Evolutionary conservation across 2,113 vertebrate species (phyloP).

Genomic region (Anarrhichthys ocellatus): DNA sequence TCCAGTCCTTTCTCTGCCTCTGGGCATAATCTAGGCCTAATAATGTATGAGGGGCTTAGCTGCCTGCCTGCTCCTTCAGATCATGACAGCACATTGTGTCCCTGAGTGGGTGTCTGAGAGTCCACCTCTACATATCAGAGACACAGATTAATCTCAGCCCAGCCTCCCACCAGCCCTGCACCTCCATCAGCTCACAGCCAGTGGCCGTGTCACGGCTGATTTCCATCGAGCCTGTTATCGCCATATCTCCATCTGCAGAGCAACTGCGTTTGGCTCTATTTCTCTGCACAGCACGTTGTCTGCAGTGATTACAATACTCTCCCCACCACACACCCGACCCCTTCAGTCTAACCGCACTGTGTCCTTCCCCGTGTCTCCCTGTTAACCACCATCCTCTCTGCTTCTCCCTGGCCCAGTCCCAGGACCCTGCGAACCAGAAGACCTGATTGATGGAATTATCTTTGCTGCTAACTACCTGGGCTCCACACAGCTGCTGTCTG

Average conservation of each 20-base stretch:
- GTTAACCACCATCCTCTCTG: constrained; percentile 48
- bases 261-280: constrained; percentile 52
- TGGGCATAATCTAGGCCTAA: constrained; percentile 42
- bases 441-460: constrained; percentile 99
- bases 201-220: constrained; percentile 50
- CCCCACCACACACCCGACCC: constrained; percentile 4
- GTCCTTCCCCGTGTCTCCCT: constrained; percentile 21
- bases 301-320: constrained; percentile 43
- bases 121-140: constrained; percentile 75
- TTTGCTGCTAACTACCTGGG: constrained; percentile 99
- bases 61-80: constrained; percentile 49
- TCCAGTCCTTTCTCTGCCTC: constrained; percentile 6
- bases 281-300: constrained; percentile 27
- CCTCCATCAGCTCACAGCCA: constrained; percentile 55
- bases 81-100: constrained; percentile 58
- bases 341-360: constrained; percentile 25
- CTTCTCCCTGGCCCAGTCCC: constrained; percentile 86
- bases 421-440: constrained; percentile 97
- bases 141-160: constrained; percentile 59
- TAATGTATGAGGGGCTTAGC: constrained; percentile 51
- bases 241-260: constrained; percentile 46
- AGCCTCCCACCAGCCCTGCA: constrained; percentile 35
- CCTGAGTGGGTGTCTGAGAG: constrained; percentile 60
- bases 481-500: constrained; percentile 97
- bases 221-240: constrained; percentile 49